Evolutionary conservation across 2,888 invertebrate genomes (phyloP).

Genomic region (Apodemia hepburni): DNA sequence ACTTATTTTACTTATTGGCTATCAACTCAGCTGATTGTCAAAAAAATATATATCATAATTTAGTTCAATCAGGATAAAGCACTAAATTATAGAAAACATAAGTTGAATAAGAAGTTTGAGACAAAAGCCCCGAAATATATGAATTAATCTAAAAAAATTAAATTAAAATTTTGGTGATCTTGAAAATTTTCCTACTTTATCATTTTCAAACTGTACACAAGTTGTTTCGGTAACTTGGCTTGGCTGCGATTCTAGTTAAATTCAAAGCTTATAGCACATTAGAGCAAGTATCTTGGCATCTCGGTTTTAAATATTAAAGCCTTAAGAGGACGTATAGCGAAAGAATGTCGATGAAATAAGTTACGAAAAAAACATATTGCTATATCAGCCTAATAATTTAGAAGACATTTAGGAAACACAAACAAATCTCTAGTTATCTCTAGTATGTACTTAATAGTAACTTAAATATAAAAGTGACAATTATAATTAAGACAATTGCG

Average conservation of each 20-base stretch:
- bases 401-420: too few relatives aligned
- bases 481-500: too few relatives aligned
- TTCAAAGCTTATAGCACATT: conserved; percentile 55
- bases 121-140: background rate
- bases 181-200: background rate
- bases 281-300: conserved; percentile 55
- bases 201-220: conserved; percentile 1
- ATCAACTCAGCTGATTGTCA: too few relatives aligned
- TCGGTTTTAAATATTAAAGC: conserved; percentile 67
- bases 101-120: too few relatives aligned
- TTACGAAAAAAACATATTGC: background rate
- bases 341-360: background rate
- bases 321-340: conserved; percentile 20
- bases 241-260: conserved; percentile 15
- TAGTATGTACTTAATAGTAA: too few relatives aligned
- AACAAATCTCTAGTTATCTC: too few relatives aligned
- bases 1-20: too few relatives aligned
- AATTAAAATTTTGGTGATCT: conserved; percentile 4
- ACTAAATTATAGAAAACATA: too few relatives aligned
- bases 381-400: background rate
- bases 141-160: background rate
- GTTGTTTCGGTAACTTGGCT: conserved; percentile 15
- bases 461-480: too few relatives aligned
- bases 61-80: too few relatives aligned
- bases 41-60: too few relatives aligned